These are phyloP conservation scores for Alentia gelatinosa DNA, from an alignment of 2,888 invertebrate genomes.

Conservation along the genomic window DNA sequence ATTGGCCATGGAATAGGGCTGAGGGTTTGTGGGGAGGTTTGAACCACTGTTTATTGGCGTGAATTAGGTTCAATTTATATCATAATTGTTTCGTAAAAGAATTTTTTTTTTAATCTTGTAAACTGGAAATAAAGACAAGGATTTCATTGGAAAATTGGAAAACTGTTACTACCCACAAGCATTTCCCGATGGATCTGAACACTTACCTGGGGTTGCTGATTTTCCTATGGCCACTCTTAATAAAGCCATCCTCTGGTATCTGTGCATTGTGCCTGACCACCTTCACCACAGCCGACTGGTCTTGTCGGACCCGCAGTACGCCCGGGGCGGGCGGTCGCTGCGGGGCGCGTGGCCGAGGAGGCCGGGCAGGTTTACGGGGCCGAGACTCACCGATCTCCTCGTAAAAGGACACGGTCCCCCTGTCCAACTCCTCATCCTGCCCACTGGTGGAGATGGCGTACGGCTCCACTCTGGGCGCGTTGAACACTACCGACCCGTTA, in stretches of 20 bases:
- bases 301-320: background rate
- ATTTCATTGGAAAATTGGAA: too few species aligned
- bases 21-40: too few species aligned
- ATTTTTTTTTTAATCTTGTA: too few species aligned
- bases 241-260: conserved; percentile 22
- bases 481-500: background rate
- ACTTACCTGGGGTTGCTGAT: conserved; percentile 41
- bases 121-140: too few species aligned
- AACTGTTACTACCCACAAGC: too few species aligned
- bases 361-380: background rate
- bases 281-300: conserved; percentile 3
- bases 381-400: conserved; percentile 24
- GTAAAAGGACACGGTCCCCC: background rate
- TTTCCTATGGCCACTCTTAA: conserved; percentile 29
- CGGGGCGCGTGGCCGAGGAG: background rate
- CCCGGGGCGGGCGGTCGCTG: background rate
- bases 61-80: too few species aligned
- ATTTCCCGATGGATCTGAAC: too few species aligned
- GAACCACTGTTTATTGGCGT: too few species aligned
- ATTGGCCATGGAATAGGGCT: too few species aligned
- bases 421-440: background rate
- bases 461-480: background rate
- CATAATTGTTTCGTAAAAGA: too few species aligned
- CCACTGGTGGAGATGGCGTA: background rate
- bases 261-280: conserved; percentile 31